These are phyloP conservation scores for Patella pellucida DNA, from an alignment of 2,888 invertebrate genomes.

Conservation along the genomic window DNA sequence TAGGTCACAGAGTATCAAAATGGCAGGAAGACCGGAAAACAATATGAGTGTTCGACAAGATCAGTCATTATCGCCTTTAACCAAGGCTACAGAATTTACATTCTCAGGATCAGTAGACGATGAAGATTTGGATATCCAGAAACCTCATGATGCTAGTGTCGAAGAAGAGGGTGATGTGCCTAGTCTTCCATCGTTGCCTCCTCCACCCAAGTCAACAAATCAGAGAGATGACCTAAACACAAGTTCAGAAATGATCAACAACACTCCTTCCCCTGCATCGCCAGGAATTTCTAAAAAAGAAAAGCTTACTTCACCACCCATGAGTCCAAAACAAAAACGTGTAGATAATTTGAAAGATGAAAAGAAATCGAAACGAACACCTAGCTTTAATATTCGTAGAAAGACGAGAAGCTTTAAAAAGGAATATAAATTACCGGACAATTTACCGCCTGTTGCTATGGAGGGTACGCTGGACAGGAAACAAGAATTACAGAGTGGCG, in stretches of 20 bases:
- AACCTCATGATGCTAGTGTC: constrained; percentile 13
- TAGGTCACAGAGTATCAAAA: constrained; percentile 59
- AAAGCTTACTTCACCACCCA: constrained; percentile 47
- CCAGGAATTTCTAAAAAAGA: constrained; percentile 51
- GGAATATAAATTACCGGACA: constrained; percentile 64
- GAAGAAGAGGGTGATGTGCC: constrained; percentile 44
- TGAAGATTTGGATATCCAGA: constrained; percentile 8
- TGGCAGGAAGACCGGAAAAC: constrained; percentile 38
- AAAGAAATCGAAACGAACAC: constrained; percentile 90
- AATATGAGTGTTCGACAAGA: constrained; percentile 56
- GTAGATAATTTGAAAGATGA: constrained; percentile 62
- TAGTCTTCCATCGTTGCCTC: constrained; percentile 45
- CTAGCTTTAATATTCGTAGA: constrained; percentile 93
- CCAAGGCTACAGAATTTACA: constrained; percentile 59
- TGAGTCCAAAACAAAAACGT: constrained; percentile 53
- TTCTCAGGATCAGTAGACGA: constrained; percentile 19
- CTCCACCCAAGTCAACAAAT: constrained; percentile 24
- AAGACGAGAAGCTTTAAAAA: constrained; percentile 85
- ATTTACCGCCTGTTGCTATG: constrained; percentile 89
- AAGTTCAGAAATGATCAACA: neutral
- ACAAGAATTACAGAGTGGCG: constrained; percentile 92
- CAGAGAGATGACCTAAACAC: neutral
- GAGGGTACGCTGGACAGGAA: constrained; percentile 93
- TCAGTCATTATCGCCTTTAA: constrained; percentile 44
- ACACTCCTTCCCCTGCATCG: constrained; percentile 29